Conservation (phyloP, 2,888 invertebrate species). For the Pomacea canaliculata region DNA sequence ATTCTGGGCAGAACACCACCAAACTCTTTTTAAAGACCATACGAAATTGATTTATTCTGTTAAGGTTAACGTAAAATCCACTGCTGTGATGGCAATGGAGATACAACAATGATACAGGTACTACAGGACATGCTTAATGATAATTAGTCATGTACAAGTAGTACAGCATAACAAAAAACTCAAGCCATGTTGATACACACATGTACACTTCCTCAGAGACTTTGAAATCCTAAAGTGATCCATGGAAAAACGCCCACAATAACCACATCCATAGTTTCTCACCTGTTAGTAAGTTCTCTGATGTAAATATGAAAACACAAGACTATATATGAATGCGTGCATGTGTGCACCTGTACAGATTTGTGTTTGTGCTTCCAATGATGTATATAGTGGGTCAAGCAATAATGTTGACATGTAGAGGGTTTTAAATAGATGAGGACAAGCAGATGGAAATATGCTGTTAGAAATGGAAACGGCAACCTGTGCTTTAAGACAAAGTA, state of each 20-base stretch:
- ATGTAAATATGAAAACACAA: too few relatives aligned
- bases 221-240: not conserved
- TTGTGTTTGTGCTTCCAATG: too few relatives aligned
- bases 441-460: not conserved
- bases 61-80: slow-evolving; percentile 14
- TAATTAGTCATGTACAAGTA: not conserved
- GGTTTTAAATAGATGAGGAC: too few relatives aligned
- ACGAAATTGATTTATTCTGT: slow-evolving; percentile 26
- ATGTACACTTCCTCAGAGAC: not conserved
- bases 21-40: slow-evolving; percentile 8
- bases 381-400: too few relatives aligned
- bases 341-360: too few relatives aligned
- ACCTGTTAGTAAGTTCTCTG: too few relatives aligned
- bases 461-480: not conserved
- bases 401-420: too few relatives aligned
- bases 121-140: slow-evolving; percentile 9
- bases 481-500: not conserved
- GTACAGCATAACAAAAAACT: not conserved
- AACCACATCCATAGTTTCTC: too few relatives aligned
- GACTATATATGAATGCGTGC: too few relatives aligned
- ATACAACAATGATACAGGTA: slow-evolving; percentile 17
- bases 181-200: not conserved
- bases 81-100: slow-evolving; percentile 2
- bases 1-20: not conserved
- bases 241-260: not conserved